These are phyloP conservation scores for Podarcis muralis DNA, from an alignment of 2,113 vertebrate genomes.

Conservation along the genomic window DNA sequence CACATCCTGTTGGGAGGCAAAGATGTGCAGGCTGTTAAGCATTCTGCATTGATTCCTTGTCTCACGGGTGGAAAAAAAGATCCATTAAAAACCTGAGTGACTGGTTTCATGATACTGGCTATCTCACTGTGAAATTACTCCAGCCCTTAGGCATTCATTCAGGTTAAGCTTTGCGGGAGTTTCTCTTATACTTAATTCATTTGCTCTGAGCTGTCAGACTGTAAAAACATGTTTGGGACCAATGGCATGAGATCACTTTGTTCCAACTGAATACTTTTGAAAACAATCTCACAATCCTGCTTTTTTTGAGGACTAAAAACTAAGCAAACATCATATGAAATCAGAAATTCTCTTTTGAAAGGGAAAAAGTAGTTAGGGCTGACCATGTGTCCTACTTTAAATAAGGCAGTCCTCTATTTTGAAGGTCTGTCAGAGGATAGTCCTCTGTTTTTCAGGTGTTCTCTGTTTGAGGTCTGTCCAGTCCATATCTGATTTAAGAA, in stretches of 20 bases:
- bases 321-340: conserved; percentile 5
- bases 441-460: too few species aligned
- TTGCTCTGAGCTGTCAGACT: not conserved
- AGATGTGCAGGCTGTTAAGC: not conserved
- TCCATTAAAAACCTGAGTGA: conserved; percentile 15
- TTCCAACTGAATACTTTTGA: not conserved
- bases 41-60: not conserved
- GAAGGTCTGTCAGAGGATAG: not conserved
- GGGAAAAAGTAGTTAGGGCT: not conserved
- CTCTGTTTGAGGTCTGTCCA: too few species aligned
- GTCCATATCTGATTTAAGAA: too few species aligned
- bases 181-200: not conserved
- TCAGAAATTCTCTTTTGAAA: not conserved
- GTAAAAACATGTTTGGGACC: not conserved
- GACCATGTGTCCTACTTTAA: not conserved
- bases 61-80: not conserved
- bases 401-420: not conserved
- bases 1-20: not conserved
- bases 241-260: not conserved
- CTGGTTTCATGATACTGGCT: not conserved
- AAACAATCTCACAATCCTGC: not conserved
- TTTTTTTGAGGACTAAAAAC: conserved; percentile 14
- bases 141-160: not conserved
- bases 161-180: not conserved
- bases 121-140: not conserved